These are phyloP conservation scores for Nomada ruficornis DNA, from an alignment of 2,888 invertebrate species.

Conservation along the genomic window DNA sequence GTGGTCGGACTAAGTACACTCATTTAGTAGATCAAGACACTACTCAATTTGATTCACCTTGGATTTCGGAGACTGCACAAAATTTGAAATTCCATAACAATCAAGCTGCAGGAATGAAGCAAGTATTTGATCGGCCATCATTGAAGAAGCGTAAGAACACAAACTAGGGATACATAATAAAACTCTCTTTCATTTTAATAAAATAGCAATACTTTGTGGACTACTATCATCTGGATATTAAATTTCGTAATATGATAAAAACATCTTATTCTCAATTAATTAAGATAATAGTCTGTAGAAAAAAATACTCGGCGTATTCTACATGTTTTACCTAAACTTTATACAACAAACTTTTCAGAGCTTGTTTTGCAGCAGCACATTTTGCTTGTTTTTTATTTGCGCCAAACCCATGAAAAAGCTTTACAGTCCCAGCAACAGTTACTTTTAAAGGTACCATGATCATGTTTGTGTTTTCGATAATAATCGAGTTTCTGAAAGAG, in stretches of 20 bases:
- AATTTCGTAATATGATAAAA: background rate
- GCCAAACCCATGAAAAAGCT: constrained; percentile 89
- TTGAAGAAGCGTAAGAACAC: constrained; percentile 85
- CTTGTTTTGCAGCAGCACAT: constrained; percentile 92
- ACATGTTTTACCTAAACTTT: constrained; percentile 47
- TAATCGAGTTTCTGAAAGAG: constrained; percentile 71
- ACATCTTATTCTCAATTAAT: background rate
- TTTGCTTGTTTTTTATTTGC: constrained; percentile 89
- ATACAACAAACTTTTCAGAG: constrained; percentile 84
- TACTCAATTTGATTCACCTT: constrained; percentile 98
- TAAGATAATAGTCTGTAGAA: no score
- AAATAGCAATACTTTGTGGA: background rate
- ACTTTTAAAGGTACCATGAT: constrained; percentile 88
- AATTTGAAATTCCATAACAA: constrained; percentile 94
- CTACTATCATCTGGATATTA: background rate
- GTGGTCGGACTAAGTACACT: constrained; percentile 99
- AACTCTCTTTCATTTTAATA: constrained; percentile 4
- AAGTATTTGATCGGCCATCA: constrained; percentile 95
- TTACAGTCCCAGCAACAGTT: constrained; percentile 86
- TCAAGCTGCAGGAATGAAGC: constrained; percentile 97
- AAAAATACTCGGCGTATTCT: background rate
- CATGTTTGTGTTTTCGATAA: constrained; percentile 67
- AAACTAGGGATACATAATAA: constrained; percentile 33
- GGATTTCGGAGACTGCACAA: constrained; percentile 96
- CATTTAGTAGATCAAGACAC: constrained; percentile 99